phyloP scores from a whole-genome alignment of 1,140 invertebrate genomes.

The Bemisia tabaci region DNA sequence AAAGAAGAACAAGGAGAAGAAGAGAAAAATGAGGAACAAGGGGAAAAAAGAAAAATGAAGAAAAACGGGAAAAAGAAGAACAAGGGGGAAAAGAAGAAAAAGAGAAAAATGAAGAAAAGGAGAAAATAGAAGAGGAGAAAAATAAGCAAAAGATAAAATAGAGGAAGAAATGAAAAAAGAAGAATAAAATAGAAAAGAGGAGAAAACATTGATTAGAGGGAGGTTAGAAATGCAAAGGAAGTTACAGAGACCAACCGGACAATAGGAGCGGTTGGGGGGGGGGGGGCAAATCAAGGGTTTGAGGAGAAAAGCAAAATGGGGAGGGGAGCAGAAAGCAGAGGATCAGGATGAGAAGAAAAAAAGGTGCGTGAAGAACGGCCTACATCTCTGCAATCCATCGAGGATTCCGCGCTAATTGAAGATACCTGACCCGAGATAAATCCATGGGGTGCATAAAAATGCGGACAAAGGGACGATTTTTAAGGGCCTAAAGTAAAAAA shows the following conservation, averaged over 20 bases:
- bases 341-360: neutral
- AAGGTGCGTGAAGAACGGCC: neutral
- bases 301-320: neutral
- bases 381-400: too few species aligned
- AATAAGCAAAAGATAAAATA: neutral
- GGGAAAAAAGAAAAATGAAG: neutral
- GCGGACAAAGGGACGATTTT: neutral
- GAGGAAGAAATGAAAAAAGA: neutral
- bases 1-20: neutral
- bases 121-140: slow-evolving; percentile 4
- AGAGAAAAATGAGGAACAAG: neutral
- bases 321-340: too few species aligned
- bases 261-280: neutral
- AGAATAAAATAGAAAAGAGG: neutral
- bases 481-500: neutral
- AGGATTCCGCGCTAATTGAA: neutral
- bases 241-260: neutral
- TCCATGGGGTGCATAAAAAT: neutral
- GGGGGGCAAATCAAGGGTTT: neutral
- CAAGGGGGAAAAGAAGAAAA: neutral
- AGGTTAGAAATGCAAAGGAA: neutral
- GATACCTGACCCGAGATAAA: neutral
- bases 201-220: neutral
- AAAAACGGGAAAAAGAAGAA: neutral
- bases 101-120: neutral